These are phyloP conservation scores for Falcunculus frontatus DNA, from an alignment of 2,113 vertebrate species.

Conservation along the genomic window DNA sequence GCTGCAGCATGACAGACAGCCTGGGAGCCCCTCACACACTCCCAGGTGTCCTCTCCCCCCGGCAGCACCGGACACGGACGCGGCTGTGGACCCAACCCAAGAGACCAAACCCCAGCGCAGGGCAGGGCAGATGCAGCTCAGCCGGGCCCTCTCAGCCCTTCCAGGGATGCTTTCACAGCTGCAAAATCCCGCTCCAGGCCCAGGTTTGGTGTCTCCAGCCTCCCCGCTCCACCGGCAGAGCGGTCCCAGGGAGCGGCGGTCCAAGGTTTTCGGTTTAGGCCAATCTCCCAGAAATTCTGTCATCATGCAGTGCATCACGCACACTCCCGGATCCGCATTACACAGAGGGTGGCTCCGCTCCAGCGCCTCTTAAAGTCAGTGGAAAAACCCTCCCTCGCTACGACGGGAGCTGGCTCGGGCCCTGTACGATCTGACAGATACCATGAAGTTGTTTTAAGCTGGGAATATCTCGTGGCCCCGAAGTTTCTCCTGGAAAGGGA, in stretches of 20 bases:
- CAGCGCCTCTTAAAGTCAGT: slow-evolving; percentile 25
- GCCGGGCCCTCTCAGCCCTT: background rate
- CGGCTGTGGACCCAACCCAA: background rate
- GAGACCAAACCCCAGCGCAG: accelerated
- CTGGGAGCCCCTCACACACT: background rate
- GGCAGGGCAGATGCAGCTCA: background rate
- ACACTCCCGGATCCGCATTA: slow-evolving; percentile 52
- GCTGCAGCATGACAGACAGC: background rate
- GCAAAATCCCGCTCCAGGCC: background rate
- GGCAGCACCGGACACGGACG: accelerated
- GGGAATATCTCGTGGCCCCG: background rate
- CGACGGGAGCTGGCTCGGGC: background rate
- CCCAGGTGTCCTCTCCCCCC: background rate
- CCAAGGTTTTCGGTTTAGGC: slow-evolving; percentile 39
- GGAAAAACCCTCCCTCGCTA: slow-evolving; percentile 51
- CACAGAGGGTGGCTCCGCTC: background rate
- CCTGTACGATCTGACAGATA: background rate
- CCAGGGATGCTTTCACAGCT: background rate
- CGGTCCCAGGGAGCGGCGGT: background rate
- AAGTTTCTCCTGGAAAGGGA: background rate
- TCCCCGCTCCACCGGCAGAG: background rate
- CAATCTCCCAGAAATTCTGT: slow-evolving; percentile 63
- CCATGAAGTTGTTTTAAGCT: background rate
- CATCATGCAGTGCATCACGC: slow-evolving; percentile 61
- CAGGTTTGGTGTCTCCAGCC: background rate